A percentile compares a stretch with the other conserved stretches of the same genome.
Evolutionary conservation across 2,113 vertebrate species (phyloP).

Genomic region (Herpailurus yagouaroundi): DNA sequence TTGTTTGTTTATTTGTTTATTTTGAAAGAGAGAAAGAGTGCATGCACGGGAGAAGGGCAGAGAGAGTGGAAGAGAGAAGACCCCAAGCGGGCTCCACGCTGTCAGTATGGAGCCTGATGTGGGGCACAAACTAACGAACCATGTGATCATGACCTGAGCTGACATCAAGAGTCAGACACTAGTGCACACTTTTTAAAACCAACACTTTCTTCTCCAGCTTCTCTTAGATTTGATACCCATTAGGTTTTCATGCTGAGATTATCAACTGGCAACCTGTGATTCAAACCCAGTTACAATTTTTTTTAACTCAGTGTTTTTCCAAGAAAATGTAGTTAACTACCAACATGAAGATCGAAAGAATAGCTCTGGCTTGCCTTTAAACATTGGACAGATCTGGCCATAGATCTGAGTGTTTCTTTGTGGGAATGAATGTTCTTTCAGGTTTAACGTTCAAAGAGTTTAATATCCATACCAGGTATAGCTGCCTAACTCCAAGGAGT

Average conservation of each 20-base stretch:
- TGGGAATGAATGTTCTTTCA: constrained; percentile 5
- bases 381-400: not conserved
- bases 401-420: not conserved
- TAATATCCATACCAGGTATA: not conserved
- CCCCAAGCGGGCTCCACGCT: too few relatives aligned
- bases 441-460: not conserved
- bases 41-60: too few relatives aligned
- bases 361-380: constrained; percentile 39
- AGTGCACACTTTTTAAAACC: not conserved
- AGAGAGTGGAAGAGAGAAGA: too few relatives aligned
- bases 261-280: not conserved
- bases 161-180: too few relatives aligned
- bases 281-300: not conserved
- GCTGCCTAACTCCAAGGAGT: not conserved
- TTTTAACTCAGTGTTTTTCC: not conserved
- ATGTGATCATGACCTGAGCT: too few relatives aligned
- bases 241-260: not conserved
- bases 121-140: too few relatives aligned
- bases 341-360: not conserved
- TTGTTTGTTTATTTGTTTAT: too few relatives aligned
- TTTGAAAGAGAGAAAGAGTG: too few relatives aligned
- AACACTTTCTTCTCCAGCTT: not conserved
- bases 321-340: constrained; percentile 8
- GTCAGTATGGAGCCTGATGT: too few relatives aligned
- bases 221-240: not conserved